These are phyloP conservation scores for Cerastis leucographa DNA, from an alignment of 2,888 invertebrate genomes.

Conservation along the genomic window DNA sequence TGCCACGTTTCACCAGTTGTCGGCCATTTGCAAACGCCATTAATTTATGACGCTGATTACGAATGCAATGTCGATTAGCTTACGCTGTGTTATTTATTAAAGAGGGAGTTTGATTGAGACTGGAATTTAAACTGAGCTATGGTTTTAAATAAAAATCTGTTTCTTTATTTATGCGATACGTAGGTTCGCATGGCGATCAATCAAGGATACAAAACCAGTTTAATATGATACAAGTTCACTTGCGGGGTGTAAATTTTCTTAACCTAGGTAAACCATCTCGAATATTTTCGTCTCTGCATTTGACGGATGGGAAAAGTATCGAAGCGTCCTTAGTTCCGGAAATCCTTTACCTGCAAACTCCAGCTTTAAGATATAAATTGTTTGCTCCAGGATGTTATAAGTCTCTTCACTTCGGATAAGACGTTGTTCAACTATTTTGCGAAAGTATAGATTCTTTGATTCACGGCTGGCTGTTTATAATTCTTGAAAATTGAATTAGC, in stretches of 20 bases:
- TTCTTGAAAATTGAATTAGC: conserved; percentile 17
- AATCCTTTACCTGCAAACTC: conserved; percentile 23
- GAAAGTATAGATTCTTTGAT: conserved; percentile 12
- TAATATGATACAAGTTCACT: neutral
- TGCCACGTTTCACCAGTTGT: conserved; percentile 32
- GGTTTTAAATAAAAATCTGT: neutral
- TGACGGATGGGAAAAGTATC: conserved; percentile 26
- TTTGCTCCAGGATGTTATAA: conserved; percentile 34
- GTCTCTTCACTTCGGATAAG: conserved; percentile 27
- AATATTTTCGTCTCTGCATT: conserved; percentile 31
- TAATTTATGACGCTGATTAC: conserved; percentile 49
- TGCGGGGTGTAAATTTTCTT: neutral
- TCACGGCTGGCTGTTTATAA: neutral
- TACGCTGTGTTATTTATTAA: conserved; percentile 18
- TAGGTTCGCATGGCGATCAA: no score
- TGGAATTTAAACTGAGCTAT: neutral
- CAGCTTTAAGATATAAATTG: conserved; percentile 34
- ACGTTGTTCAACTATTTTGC: conserved; percentile 14
- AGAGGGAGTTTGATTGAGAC: neutral
- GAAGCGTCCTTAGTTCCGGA: conserved; percentile 13
- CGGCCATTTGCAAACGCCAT: conserved; percentile 47
- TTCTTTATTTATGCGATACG: neutral
- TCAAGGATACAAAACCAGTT: no score
- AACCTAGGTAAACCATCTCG: neutral
- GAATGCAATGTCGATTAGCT: conserved; percentile 47